phyloP scores from a whole-genome alignment of 2,888 invertebrate genomes.

The Caenorhabditis virilis region DNA sequence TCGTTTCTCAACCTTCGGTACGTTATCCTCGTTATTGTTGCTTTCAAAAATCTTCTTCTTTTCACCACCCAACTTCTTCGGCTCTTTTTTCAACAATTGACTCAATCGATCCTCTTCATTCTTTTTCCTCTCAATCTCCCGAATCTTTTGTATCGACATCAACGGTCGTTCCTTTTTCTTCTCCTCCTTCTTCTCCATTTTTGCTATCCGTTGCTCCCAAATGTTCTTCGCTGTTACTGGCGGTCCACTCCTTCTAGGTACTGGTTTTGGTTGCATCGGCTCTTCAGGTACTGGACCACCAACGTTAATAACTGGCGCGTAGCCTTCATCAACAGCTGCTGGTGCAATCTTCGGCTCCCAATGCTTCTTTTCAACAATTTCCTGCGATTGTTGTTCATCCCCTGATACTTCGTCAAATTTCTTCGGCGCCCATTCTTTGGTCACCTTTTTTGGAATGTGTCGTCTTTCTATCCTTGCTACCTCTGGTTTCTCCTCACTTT shows the following conservation, averaged over 20 bases:
- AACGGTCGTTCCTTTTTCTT: constrained; percentile 24
- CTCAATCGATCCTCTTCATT: constrained; percentile 27
- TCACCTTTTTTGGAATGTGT: background rate
- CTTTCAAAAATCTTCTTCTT: constrained; percentile 19
- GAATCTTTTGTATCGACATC: constrained; percentile 33
- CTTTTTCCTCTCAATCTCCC: constrained; percentile 26
- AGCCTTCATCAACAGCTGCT: constrained; percentile 11
- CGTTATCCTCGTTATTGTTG: background rate
- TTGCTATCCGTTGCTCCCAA: constrained; percentile 37
- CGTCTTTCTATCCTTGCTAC: background rate
- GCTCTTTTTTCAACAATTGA: constrained; percentile 13
- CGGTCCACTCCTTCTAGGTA: background rate
- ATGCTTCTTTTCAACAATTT: constrained; percentile 7
- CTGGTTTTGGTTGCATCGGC: background rate
- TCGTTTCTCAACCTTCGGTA: constrained; percentile 1
- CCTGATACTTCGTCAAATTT: background rate
- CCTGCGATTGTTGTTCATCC: background rate
- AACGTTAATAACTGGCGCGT: constrained; percentile 21
- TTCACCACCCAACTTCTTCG: constrained; percentile 13
- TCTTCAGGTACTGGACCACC: constrained; percentile 1
- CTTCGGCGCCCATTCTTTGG: background rate
- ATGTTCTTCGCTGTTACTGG: constrained; percentile 35
- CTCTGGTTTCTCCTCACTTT: constrained; percentile 16
- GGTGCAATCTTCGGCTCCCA: constrained; percentile 20
- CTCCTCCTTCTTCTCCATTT: constrained; percentile 32